Percentiles rank a stretch among this genome's conserved stretches.
Conservation (phyloP, 2,113 vertebrate genomes). For the Amia ocellicauda region DNA sequence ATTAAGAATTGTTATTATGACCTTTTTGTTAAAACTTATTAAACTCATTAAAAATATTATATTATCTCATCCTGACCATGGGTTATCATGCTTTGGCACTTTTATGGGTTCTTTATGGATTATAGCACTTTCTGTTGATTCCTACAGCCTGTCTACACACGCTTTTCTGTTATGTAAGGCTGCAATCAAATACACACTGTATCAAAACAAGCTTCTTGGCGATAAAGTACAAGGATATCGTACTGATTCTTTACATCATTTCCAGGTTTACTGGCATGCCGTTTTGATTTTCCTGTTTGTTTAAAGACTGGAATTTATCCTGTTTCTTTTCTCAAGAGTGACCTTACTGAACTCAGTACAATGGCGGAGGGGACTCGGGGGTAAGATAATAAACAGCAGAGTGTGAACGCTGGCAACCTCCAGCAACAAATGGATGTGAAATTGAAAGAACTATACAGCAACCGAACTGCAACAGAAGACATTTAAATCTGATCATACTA, state of each 20-base stretch:
- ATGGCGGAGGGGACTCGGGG: neutral
- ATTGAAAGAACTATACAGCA: neutral
- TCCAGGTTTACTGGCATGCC: conserved; percentile 24
- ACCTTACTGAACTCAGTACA: neutral
- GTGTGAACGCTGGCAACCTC: neutral
- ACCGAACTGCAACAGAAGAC: neutral
- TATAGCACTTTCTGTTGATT: too few species aligned
- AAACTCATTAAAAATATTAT: too few species aligned
- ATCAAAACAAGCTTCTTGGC: conserved; percentile 1
- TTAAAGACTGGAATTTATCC: conserved; percentile 12
- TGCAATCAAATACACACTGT: conserved; percentile 6
- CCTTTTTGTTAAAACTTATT: too few species aligned
- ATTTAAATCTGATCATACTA: too few species aligned
- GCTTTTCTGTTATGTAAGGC: conserved; percentile 16
- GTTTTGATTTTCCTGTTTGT: conserved; percentile 23
- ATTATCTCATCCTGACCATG: too few species aligned
- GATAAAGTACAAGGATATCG: conserved; percentile 7
- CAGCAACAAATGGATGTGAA: neutral
- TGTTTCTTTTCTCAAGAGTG: neutral
- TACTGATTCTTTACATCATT: conserved; percentile 20
- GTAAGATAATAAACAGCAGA: neutral
- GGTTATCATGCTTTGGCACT: too few species aligned
- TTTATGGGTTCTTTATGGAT: too few species aligned
- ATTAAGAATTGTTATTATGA: too few species aligned
- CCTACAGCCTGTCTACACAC: too few species aligned